A percentile compares a stretch with the other conserved stretches of the same genome.
Evolutionary conservation across 2,797 vertebrate species (phyloP).

Genomic region (Alectoris magna): DNA sequence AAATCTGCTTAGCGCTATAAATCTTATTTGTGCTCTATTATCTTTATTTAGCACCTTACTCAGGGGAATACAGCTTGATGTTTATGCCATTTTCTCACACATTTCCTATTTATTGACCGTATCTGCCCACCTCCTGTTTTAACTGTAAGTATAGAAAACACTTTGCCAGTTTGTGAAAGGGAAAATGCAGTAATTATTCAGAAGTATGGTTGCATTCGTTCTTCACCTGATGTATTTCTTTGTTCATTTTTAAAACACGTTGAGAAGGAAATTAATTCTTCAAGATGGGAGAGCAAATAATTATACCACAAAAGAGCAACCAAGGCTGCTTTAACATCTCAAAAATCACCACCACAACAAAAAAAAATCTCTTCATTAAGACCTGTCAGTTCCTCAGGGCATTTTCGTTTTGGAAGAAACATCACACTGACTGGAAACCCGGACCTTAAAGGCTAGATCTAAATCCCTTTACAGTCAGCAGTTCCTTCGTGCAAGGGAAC

Average conservation of each 20-base stretch:
- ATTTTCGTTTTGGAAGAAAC: background rate
- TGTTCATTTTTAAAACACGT: background rate
- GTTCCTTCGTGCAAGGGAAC: background rate
- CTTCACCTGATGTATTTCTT: background rate
- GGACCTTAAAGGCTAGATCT: background rate
- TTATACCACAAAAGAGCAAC: background rate
- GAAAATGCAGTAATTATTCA: background rate
- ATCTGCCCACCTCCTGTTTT: background rate
- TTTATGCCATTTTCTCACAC: background rate
- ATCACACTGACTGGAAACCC: background rate
- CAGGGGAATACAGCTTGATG: background rate
- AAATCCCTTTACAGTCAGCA: background rate
- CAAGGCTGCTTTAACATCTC: background rate
- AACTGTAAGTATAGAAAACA: background rate
- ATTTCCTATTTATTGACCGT: background rate
- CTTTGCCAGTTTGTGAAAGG: background rate
- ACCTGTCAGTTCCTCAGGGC: background rate
- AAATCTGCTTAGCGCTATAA: background rate
- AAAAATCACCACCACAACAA: background rate
- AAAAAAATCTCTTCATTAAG: background rate
- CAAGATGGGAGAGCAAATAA: background rate
- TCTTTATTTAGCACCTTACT: background rate
- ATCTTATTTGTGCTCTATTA: background rate
- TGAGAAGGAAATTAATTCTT: background rate
- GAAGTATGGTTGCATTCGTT: background rate